Evolutionary conservation across 2,888 invertebrate genomes (phyloP).

Genomic region (Ceratothoa steindachneri): DNA sequence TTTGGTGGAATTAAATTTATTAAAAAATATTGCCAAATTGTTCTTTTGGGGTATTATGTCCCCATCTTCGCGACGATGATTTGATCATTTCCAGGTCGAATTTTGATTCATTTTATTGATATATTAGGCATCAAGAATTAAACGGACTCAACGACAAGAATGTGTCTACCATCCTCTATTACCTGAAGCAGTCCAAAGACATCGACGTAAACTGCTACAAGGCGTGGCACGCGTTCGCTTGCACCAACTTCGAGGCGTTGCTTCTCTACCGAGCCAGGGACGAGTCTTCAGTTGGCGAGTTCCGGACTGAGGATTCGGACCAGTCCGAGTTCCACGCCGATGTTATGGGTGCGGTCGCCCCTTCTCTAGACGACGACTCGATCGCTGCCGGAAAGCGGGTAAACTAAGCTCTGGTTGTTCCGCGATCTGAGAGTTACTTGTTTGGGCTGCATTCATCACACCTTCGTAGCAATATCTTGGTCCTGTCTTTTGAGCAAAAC

Average conservation of each 20-base stretch:
- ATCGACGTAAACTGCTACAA: constrained; percentile 87
- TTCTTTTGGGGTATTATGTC: no score
- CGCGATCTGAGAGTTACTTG: no score
- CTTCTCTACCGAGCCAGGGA: constrained; percentile 60
- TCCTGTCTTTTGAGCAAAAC: neutral
- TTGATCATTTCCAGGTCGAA: no score
- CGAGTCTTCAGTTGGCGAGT: neutral
- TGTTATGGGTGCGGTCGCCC: neutral
- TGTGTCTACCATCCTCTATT: constrained; percentile 56
- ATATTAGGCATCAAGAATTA: constrained; percentile 64
- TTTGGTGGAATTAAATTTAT: no score
- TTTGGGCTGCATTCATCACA: neutral
- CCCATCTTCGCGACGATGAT: no score
- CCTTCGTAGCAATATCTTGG: neutral
- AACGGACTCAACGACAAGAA: constrained; percentile 69
- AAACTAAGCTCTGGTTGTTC: neutral
- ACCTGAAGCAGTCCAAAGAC: constrained; percentile 77
- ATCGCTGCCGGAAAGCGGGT: neutral
- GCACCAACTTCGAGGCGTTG: constrained; percentile 95
- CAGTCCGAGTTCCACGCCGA: neutral
- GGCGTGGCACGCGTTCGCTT: constrained; percentile 98
- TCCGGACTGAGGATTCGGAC: neutral
- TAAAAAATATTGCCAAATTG: no score
- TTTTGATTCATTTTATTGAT: no score
- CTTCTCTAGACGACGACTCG: neutral